Conservation (phyloP, 2,797 vertebrate genomes). For the Eutrigla gurnardus region DNA sequence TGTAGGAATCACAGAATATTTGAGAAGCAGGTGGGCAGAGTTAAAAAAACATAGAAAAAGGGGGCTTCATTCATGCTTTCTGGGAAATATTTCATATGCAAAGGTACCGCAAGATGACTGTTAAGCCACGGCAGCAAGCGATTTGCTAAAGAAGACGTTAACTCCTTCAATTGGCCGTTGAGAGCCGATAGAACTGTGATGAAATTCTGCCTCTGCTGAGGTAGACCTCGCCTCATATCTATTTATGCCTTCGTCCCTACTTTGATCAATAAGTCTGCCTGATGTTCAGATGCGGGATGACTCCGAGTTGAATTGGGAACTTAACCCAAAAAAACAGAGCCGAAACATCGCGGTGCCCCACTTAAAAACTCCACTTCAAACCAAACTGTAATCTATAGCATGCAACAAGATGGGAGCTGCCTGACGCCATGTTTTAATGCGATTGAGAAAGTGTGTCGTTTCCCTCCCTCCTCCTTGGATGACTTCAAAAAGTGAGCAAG, state of each 20-base stretch:
- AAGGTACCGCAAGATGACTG: neutral
- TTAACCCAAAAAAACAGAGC: constrained; percentile 50
- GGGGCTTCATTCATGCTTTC: constrained; percentile 31
- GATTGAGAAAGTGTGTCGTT: constrained; percentile 81
- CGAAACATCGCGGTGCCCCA: constrained; percentile 72
- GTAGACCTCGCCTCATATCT: constrained; percentile 24
- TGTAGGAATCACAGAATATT: constrained; percentile 31
- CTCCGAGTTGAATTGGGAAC: constrained; percentile 53
- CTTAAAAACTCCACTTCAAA: constrained; percentile 79
- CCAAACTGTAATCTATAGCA: constrained; percentile 76
- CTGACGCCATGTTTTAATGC: constrained; percentile 81
- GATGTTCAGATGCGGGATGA: constrained; percentile 55
- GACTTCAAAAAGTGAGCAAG: constrained; percentile 81
- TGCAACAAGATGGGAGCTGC: constrained; percentile 78
- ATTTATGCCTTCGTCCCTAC: constrained; percentile 41
- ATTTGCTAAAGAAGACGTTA: neutral
- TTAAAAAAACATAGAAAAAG: constrained; percentile 6
- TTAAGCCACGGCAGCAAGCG: neutral
- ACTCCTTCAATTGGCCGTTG: constrained; percentile 3
- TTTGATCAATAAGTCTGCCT: constrained; percentile 62
- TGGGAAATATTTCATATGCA: neutral
- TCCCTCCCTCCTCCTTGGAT: constrained; percentile 78
- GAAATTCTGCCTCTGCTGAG: constrained; percentile 27
- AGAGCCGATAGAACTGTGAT: constrained; percentile 22
- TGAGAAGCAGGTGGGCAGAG: constrained; percentile 32